phyloP scores from a whole-genome alignment of 2,113 vertebrate species.

The Polypterus bichir region DNA sequence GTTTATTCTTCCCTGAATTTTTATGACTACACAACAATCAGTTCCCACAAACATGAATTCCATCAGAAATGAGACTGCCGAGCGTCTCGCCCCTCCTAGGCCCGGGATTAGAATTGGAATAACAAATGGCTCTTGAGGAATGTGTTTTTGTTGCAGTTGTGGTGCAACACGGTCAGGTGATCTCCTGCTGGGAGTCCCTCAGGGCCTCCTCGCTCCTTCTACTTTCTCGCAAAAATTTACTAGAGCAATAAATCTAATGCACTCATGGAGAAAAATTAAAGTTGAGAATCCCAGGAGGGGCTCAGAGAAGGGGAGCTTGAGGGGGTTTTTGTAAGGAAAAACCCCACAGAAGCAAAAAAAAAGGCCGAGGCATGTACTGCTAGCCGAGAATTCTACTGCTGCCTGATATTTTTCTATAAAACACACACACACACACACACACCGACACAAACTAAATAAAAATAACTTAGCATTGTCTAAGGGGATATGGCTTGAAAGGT shows the following conservation, averaged over 20 bases:
- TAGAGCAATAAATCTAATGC: constrained; percentile 43
- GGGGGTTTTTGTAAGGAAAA: constrained; percentile 8
- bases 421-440: constrained; percentile 2
- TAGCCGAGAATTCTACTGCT: no score
- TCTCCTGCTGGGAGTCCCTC: constrained; percentile 22
- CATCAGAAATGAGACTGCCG: no score
- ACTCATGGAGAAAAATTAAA: constrained; percentile 44
- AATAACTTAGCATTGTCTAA: constrained; percentile 1
- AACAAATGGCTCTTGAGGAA: constrained; percentile 30
- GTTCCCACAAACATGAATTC: no score
- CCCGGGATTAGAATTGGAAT: constrained; percentile 26
- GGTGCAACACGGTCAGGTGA: constrained; percentile 30
- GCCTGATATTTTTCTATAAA: neutral
- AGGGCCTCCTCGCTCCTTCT: constrained; percentile 15
- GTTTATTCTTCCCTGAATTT: no score
- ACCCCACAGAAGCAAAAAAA: neutral
- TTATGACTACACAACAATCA: no score
- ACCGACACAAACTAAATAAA: constrained; percentile 5
- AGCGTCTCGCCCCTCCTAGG: constrained; percentile 13
- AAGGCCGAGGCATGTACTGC: no score
- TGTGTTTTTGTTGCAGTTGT: constrained; percentile 31
- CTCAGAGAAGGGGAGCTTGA: constrained; percentile 8
- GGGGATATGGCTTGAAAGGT: neutral
- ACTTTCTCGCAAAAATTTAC: constrained; percentile 36
- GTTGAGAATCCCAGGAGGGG: constrained; percentile 32